phyloP scores from a whole-genome alignment of 2,888 invertebrate species.

The Pycnomerus fuliginosus region DNA sequence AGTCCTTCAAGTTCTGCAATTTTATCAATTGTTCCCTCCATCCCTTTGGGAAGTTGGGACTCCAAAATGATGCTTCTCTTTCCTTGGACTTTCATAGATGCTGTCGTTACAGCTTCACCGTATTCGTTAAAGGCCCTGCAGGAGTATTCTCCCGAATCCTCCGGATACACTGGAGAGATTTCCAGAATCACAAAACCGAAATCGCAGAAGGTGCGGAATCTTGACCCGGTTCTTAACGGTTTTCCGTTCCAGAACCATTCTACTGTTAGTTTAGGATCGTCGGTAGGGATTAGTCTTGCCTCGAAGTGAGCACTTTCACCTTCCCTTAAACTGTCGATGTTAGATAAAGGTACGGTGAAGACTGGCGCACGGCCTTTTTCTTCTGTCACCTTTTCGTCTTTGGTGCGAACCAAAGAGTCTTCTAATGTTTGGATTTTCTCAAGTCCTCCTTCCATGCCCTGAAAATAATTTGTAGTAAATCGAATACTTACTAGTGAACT shows the following conservation, averaged over 20 bases:
- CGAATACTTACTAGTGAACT: constrained; percentile 37
- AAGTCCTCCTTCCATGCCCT: constrained; percentile 93
- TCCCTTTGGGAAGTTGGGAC: constrained; percentile 88
- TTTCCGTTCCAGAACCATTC: constrained; percentile 97
- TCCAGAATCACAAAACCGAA: constrained; percentile 97
- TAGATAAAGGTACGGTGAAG: constrained; percentile 85
- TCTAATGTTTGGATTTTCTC: constrained; percentile 92
- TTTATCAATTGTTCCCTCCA: constrained; percentile 91
- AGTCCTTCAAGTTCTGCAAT: constrained; percentile 90
- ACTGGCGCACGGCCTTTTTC: constrained; percentile 83
- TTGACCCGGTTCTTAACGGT: constrained; percentile 81
- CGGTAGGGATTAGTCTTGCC: constrained; percentile 83
- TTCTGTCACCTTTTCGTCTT: constrained; percentile 72
- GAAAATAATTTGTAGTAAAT: constrained; percentile 18
- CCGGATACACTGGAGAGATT: constrained; percentile 95
- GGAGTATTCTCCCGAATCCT: constrained; percentile 91
- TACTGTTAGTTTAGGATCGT: constrained; percentile 86
- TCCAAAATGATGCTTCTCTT: constrained; percentile 89
- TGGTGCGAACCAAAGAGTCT: constrained; percentile 79
- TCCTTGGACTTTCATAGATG: constrained; percentile 86
- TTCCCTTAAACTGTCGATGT: constrained; percentile 83
- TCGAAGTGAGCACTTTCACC: constrained; percentile 92
- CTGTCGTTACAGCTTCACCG: constrained; percentile 88
- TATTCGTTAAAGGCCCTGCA: constrained; percentile 87
- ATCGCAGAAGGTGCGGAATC: constrained; percentile 96